These are phyloP conservation scores for Cephus cinctus DNA, from an alignment of 1,140 invertebrate genomes.

Conservation along the genomic window DNA sequence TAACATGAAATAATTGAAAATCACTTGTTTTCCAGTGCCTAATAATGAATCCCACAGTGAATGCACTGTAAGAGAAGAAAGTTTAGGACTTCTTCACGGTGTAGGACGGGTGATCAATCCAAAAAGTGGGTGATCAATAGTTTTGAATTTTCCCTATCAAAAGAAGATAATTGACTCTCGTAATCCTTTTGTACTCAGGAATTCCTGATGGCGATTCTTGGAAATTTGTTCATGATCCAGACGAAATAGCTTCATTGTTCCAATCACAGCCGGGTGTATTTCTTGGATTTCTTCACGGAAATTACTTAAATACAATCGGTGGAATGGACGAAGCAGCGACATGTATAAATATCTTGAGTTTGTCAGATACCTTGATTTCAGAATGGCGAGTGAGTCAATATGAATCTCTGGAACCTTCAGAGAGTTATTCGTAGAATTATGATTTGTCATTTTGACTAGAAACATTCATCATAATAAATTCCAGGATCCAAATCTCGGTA, in stretches of 20 bases:
- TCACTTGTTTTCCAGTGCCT: constrained; percentile 24
- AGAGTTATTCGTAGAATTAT: background rate
- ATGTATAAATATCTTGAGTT: constrained; percentile 62
- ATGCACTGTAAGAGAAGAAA: constrained; percentile 62
- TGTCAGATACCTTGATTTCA: constrained; percentile 63
- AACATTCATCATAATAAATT: background rate
- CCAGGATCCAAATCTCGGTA: constrained; percentile 42
- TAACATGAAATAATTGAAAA: constrained; percentile 2
- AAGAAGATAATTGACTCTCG: constrained; percentile 3
- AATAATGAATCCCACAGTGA: constrained; percentile 28
- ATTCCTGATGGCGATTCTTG: constrained; percentile 24
- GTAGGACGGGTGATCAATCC: constrained; percentile 76
- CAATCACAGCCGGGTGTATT: constrained; percentile 63
- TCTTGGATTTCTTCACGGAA: constrained; percentile 69
- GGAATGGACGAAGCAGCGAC: constrained; percentile 58
- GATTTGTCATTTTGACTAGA: background rate
- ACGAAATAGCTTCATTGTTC: constrained; percentile 66
- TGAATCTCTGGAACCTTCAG: background rate
- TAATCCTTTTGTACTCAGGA: constrained; percentile 22
- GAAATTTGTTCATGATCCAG: constrained; percentile 63
- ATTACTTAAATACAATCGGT: constrained; percentile 70
- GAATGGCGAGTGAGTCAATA: constrained; percentile 62
- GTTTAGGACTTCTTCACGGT: constrained; percentile 69
- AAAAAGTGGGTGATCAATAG: constrained; percentile 58
- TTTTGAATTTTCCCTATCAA: constrained; percentile 1